phyloP scores from a whole-genome alignment of 37 sponge, comb jelly and placozoan genomes.

The Diacarnus erythraeanus region DNA sequence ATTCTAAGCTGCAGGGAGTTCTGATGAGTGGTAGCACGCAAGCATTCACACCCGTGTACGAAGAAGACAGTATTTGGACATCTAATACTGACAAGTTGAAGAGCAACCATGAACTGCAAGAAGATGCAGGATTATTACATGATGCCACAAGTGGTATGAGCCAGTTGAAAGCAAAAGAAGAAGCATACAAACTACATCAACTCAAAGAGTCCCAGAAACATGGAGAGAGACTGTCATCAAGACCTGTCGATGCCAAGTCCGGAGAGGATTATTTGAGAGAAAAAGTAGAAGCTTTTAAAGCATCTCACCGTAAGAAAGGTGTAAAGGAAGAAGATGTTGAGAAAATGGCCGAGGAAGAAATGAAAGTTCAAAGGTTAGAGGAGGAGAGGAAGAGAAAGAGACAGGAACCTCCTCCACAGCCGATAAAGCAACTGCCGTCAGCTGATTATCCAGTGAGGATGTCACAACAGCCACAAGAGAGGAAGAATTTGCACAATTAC shows the following conservation, averaged over 20 bases:
- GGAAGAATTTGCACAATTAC: neutral
- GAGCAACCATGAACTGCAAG: too few species aligned
- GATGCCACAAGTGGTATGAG: neutral
- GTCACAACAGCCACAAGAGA: neutral
- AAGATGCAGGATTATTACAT: neutral
- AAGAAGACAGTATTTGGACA: too few species aligned
- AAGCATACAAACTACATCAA: neutral
- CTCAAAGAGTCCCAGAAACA: too few species aligned
- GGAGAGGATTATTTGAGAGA: neutral
- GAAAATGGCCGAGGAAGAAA: neutral
- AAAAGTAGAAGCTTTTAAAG: neutral
- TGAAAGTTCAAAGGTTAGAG: neutral
- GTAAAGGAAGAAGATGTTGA: neutral
- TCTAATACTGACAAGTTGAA: too few species aligned
- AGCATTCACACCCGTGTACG: too few species aligned
- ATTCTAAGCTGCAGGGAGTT: too few species aligned
- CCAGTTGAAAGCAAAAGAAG: neutral
- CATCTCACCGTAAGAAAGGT: slow-evolving; percentile 6
- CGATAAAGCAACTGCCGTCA: neutral
- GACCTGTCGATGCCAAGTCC: too few species aligned
- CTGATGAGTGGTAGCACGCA: too few species aligned
- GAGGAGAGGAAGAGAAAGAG: neutral
- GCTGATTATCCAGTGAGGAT: neutral
- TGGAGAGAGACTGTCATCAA: slow-evolving; percentile 1
- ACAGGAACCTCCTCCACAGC: neutral